phyloP scores from a whole-genome alignment of 30 jellyfish, hydroid and myxozoan species.

The Cassiopea xamachana region DNA sequence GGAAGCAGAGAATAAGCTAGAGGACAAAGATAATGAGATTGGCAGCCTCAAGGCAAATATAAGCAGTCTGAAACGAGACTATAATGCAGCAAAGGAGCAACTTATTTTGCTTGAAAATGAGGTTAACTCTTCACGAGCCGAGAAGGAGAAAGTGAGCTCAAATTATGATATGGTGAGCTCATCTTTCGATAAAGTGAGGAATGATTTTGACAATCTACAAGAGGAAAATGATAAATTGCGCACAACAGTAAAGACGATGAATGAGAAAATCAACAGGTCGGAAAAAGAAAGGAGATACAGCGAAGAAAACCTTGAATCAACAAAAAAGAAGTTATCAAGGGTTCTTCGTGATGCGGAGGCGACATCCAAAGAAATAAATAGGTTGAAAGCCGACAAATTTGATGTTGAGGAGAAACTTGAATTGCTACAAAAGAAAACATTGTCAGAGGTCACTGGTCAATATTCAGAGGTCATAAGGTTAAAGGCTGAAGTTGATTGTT shows the following conservation, averaged over 20 bases:
- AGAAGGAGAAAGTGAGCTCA: slow-evolving; percentile 38
- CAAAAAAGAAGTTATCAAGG: slow-evolving; percentile 42
- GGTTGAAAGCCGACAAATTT: slow-evolving; percentile 19
- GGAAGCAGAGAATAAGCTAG: slow-evolving; percentile 28
- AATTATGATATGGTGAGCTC: slow-evolving; percentile 10
- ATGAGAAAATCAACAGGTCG: slow-evolving; percentile 19
- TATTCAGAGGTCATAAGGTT: slow-evolving; percentile 74
- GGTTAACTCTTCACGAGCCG: slow-evolving; percentile 6
- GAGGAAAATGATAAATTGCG: slow-evolving; percentile 35
- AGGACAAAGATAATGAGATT: slow-evolving; percentile 29
- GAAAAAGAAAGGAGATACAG: slow-evolving; percentile 45
- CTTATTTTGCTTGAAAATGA: slow-evolving; percentile 14
- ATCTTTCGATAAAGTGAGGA: slow-evolving; percentile 23
- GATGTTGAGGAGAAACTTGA: slow-evolving; percentile 54
- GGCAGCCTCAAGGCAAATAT: slow-evolving; percentile 22
- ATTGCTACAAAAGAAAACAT: slow-evolving; percentile 59
- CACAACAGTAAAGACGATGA: slow-evolving; percentile 17
- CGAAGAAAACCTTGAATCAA: slow-evolving; percentile 47
- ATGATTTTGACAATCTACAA: slow-evolving; percentile 23
- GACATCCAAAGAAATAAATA: slow-evolving; percentile 30
- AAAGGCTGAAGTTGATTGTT: slow-evolving; percentile 77
- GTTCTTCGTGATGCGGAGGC: slow-evolving; percentile 37
- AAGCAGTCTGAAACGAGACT: slow-evolving; percentile 5
- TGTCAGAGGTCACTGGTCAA: slow-evolving; percentile 73
- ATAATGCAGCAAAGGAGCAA: slow-evolving; percentile 30